Evolutionary conservation across 2,888 invertebrate genomes (phyloP).

Genomic region (Acleris literana): DNA sequence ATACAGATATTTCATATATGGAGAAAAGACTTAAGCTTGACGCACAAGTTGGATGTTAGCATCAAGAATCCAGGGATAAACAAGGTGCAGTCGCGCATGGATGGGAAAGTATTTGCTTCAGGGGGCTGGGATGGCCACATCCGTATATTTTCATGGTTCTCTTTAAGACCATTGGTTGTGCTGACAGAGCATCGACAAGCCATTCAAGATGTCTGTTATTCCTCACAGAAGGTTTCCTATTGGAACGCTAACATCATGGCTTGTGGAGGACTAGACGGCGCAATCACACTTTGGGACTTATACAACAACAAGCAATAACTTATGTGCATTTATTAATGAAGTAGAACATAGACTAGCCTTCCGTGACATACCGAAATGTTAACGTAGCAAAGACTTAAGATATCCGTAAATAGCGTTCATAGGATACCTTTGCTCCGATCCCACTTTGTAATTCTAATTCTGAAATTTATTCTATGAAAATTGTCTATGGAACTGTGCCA

Average conservation of each 20-base stretch:
- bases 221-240: slow-evolving; percentile 84
- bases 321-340: slow-evolving; percentile 43
- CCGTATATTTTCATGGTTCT: slow-evolving; percentile 91
- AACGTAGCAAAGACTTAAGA: slow-evolving; percentile 37
- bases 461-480: slow-evolving; percentile 33
- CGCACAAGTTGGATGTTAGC: slow-evolving; percentile 84
- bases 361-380: slow-evolving; percentile 39
- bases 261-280: slow-evolving; percentile 88
- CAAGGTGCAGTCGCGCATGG: slow-evolving; percentile 86
- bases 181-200: slow-evolving; percentile 88
- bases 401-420: slow-evolving; percentile 20
- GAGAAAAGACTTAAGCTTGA: slow-evolving; percentile 79
- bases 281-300: slow-evolving; percentile 91
- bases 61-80: slow-evolving; percentile 90
- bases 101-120: slow-evolving; percentile 88
- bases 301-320: slow-evolving; percentile 83
- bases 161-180: slow-evolving; percentile 87
- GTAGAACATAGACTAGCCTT: slow-evolving; percentile 27
- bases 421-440: slow-evolving; percentile 3
- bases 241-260: slow-evolving; percentile 92
- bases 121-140: slow-evolving; percentile 91
- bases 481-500: slow-evolving; percentile 49
- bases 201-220: slow-evolving; percentile 89
- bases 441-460: slow-evolving; percentile 14
- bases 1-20: slow-evolving; percentile 85